Percentiles rank a stretch among this genome's conserved stretches.
Evolutionary conservation across 2,888 invertebrate genomes (phyloP).

Genomic region (Vesta saturnalis): DNA sequence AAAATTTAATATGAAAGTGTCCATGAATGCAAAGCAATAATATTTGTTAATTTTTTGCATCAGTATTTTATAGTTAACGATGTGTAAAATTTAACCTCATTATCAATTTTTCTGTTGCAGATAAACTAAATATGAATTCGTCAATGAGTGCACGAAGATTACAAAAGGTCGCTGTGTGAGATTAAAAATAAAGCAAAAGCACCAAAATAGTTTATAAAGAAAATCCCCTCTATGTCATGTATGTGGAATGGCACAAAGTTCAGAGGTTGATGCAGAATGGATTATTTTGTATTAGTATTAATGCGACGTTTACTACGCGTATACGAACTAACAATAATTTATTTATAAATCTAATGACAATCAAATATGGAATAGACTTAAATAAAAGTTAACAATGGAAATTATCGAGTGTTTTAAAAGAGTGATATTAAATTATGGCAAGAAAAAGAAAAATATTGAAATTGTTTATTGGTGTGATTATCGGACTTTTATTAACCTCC

Average conservation of each 20-base stretch:
- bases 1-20: too few species aligned
- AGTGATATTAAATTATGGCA: constrained; percentile 48
- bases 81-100: neutral
- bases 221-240: neutral
- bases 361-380: constrained; percentile 17
- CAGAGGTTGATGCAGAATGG: constrained; percentile 8
- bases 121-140: neutral
- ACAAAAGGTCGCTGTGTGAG: neutral
- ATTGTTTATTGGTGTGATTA: constrained; percentile 52
- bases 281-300: neutral
- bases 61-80: neutral
- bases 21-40: too few species aligned
- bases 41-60: too few species aligned
- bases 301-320: neutral
- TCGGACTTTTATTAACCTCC: constrained; percentile 45
- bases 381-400: constrained; percentile 27
- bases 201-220: too few species aligned
- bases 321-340: neutral
- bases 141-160: neutral
- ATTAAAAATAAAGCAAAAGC: neutral
- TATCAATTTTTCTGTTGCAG: neutral
- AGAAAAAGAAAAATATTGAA: constrained; percentile 54
- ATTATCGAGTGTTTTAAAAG: constrained; percentile 13
- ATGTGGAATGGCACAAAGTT: neutral
- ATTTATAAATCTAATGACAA: neutral